Base-by-base conservation (phyloP, 2,113 vertebrate species). In the Lepidothrix coronata region DNA sequence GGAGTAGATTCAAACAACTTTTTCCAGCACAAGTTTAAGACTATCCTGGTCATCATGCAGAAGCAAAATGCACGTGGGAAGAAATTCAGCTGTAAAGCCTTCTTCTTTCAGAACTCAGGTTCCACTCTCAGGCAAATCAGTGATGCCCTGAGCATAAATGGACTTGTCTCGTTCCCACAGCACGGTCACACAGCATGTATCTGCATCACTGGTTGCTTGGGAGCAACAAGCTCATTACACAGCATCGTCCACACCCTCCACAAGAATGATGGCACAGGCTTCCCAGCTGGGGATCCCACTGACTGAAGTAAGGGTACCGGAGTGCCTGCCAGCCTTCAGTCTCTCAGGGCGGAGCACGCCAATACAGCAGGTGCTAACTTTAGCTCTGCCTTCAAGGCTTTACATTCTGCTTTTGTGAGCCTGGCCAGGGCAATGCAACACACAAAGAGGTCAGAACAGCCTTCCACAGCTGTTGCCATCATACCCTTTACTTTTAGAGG, bases 131-230 rank as follows among this genome's bases (percentile, higher is more conserved):
- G 59, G 71, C 80, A 97, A 95, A 97, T 88, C 93, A 91, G 93
- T 39, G 96, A 96, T 84, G 83, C 27, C 86, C 84, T 11, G 13
- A 88, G 91, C 95, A 96, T 86, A 95, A 97, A 89, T 49, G 95
- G 96, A 77, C 88, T 75, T 30, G 73, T 73, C 68, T 97, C 23
- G 1, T 83, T 97, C 90, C 91, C 85, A 66, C 39, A 93, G 92
- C 85, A 82, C 4, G 71, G 95, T 19, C 79, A 43, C 92, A 89
- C 95, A 88, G 95, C 90, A 41, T 73, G 43, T 73, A 95, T 96
- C 89, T 85, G 93, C 97, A 95, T 96, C 54, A 46, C 77, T 9
- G 43, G 97, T 98, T 98, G 97, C 98, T 97, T 98, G 93, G 98
- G 97, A 97, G 97, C 97, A 89, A 84, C 12, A 19, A 92, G 97